Conservation (phyloP, 2,888 invertebrate genomes). For the Altica lythri region DNA sequence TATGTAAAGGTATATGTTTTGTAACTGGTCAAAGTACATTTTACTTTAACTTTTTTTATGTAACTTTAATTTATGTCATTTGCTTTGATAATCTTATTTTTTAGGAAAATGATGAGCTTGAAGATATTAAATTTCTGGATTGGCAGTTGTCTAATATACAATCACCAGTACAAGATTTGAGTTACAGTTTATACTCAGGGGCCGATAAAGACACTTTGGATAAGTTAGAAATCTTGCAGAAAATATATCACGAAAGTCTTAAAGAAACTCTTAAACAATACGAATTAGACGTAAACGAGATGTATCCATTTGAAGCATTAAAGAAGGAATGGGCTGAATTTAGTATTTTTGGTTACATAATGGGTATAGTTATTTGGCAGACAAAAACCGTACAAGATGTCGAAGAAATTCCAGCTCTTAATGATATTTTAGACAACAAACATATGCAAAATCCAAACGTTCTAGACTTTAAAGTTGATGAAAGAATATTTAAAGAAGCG, state of each 20-base stretch:
- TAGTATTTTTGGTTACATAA: slow-evolving; percentile 18
- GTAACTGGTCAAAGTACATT: too few species aligned
- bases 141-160: slow-evolving; percentile 24
- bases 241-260: slow-evolving; percentile 48
- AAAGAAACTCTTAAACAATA: slow-evolving; percentile 39
- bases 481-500: too few species aligned
- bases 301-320: slow-evolving; percentile 46
- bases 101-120: too few species aligned
- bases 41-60: too few species aligned
- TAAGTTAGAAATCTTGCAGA: slow-evolving; percentile 45
- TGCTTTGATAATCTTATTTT: too few species aligned
- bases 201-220: slow-evolving; percentile 43
- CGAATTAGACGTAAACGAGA: slow-evolving; percentile 41
- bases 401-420: background rate
- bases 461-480: too few species aligned
- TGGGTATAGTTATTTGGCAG: slow-evolving; percentile 12
- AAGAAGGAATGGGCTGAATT: slow-evolving; percentile 42
- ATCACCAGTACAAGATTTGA: slow-evolving; percentile 47
- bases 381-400: slow-evolving; percentile 7
- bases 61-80: too few species aligned
- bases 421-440: slow-evolving; percentile 5
- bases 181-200: slow-evolving; percentile 50
- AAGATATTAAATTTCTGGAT: too few species aligned
- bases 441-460: background rate
- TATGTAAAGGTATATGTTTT: too few species aligned